Evolutionary conservation across 2,888 invertebrate genomes (phyloP).

Genomic region (Orthonychiurus folsomi): DNA sequence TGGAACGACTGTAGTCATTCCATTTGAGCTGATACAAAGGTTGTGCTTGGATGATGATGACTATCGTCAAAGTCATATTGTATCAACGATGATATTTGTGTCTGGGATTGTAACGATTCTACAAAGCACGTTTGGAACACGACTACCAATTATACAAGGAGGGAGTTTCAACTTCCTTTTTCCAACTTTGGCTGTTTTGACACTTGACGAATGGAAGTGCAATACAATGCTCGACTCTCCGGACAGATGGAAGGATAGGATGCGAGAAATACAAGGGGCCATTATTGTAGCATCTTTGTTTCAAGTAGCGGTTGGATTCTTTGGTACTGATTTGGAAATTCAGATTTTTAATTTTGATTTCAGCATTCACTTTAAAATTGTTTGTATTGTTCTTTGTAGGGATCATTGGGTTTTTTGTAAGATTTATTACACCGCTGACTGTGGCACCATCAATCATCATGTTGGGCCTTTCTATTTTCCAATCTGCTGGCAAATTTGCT

Average conservation of each 20-base stretch:
- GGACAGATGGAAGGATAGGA: constrained; percentile 61
- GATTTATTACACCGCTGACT: constrained; percentile 64
- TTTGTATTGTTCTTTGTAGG: too few species aligned
- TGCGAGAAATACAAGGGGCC: constrained; percentile 72
- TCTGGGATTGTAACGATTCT: constrained; percentile 67
- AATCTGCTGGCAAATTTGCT: constrained; percentile 68
- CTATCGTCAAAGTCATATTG: constrained; percentile 63
- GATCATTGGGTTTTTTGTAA: constrained; percentile 61
- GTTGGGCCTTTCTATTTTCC: constrained; percentile 71
- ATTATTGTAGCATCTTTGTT: constrained; percentile 68
- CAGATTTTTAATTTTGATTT: neutral
- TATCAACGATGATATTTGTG: constrained; percentile 73
- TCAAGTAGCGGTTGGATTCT: constrained; percentile 61
- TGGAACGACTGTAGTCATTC: constrained; percentile 72
- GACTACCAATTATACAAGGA: constrained; percentile 46
- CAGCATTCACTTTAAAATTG: neutral
- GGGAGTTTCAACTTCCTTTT: constrained; percentile 72
- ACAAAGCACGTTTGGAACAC: constrained; percentile 65
- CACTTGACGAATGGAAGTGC: constrained; percentile 47
- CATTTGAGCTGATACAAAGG: constrained; percentile 69
- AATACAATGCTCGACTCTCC: constrained; percentile 53
- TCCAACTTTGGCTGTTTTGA: constrained; percentile 65
- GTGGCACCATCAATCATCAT: constrained; percentile 73
- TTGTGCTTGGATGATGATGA: constrained; percentile 68
- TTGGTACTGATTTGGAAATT: constrained; percentile 38